A percentile compares a stretch with the other conserved stretches of the same genome.
These are phyloP conservation scores for Bombyx huttoni DNA, from an alignment of 2,888 invertebrate species.

Conservation along the genomic window DNA sequence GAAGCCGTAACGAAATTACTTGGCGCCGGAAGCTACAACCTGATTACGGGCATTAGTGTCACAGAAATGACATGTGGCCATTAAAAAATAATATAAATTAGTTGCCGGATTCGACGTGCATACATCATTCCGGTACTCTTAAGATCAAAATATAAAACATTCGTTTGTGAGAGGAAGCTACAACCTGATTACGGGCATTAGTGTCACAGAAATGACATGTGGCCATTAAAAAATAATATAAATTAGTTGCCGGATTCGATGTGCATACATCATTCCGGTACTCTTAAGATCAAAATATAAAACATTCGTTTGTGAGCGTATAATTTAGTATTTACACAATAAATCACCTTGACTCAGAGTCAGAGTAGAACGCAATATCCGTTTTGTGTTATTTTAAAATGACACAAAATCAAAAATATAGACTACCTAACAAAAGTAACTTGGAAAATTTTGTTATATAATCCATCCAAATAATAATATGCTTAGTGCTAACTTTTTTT, in stretches of 20 bases:
- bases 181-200: neutral
- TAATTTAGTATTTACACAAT: slow-evolving; percentile 6
- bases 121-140: neutral
- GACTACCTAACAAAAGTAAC: neutral
- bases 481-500: no score
- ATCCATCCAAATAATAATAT: no score
- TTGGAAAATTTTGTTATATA: no score
- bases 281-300: neutral
- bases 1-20: neutral
- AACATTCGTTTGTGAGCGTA: neutral
- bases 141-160: neutral
- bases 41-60: neutral
- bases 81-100: neutral
- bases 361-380: slow-evolving; percentile 21
- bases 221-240: neutral
- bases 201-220: neutral
- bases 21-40: neutral
- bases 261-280: neutral
- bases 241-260: neutral
- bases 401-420: slow-evolving; percentile 7
- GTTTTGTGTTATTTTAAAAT: slow-evolving; percentile 13
- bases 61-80: neutral
- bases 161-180: neutral
- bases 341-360: slow-evolving; percentile 11
- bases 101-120: neutral